These are phyloP conservation scores for Rhopalosiphum padi DNA, from an alignment of 1,140 invertebrate genomes.

Conservation along the genomic window DNA sequence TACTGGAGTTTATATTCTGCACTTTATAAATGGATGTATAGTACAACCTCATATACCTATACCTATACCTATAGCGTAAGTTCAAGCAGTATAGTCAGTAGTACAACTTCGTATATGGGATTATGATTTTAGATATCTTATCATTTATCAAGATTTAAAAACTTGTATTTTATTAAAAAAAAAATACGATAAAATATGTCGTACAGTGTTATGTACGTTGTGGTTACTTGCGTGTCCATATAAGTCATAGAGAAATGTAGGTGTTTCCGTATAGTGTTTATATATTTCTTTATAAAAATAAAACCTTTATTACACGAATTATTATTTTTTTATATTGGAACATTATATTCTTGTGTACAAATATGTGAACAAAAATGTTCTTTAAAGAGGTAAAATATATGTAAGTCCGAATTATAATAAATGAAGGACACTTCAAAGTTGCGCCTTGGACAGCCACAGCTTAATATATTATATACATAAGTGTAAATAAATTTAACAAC, in stretches of 20 bases:
- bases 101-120: background rate
- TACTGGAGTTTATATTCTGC: background rate
- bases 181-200: background rate
- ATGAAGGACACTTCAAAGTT: background rate
- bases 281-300: no score
- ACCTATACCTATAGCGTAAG: background rate
- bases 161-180: no score
- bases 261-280: no score
- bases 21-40: background rate
- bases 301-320: no score
- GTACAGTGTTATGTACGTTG: background rate
- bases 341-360: no score
- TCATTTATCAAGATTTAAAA: background rate
- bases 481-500: background rate
- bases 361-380: no score
- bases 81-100: background rate
- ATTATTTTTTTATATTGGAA: no score
- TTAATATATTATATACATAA: no score
- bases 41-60: no score
- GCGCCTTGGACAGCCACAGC: background rate
- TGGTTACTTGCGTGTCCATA: no score
- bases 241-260: no score
- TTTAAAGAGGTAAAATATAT: background rate
- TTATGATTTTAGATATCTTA: background rate
- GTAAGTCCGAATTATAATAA: no score